Percentiles rank a stretch among this genome's conserved stretches.
phyloP scores from a whole-genome alignment of 2,113 vertebrate species.

The Nansenia antarctica region DNA sequence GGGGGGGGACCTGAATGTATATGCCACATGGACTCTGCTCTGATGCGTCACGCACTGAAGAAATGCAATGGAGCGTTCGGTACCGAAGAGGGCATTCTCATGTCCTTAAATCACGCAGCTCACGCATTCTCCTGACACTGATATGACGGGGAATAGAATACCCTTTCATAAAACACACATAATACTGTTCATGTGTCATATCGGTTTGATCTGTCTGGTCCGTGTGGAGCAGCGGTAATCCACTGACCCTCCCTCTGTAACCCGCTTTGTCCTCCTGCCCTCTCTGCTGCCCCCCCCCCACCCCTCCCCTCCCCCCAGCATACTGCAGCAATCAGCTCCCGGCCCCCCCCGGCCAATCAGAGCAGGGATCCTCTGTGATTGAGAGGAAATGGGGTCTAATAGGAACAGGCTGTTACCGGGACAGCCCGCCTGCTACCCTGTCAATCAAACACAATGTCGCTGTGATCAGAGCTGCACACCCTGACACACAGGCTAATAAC shows the following conservation, averaged over 20 bases:
- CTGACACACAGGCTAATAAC: slow-evolving; percentile 41
- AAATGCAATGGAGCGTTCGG: too few relatives aligned
- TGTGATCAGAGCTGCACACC: slow-evolving; percentile 45
- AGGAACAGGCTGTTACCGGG: slow-evolving; percentile 66
- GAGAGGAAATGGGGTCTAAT: slow-evolving; percentile 73
- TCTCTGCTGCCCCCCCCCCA: not conserved
- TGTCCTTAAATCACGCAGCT: not conserved
- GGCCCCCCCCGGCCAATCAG: slow-evolving; percentile 71
- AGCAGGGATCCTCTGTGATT: slow-evolving; percentile 45
- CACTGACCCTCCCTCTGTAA: slow-evolving; percentile 49
- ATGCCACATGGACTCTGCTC: too few relatives aligned
- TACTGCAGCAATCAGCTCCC: slow-evolving; percentile 61
- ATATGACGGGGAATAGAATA: not conserved
- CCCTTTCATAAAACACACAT: slow-evolving; percentile 10
- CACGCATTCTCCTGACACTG: not conserved
- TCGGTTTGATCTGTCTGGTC: slow-evolving; percentile 27
- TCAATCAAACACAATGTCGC: slow-evolving; percentile 57
- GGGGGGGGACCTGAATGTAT: too few relatives aligned
- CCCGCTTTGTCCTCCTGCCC: slow-evolving; percentile 41
- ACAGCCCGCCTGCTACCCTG: not conserved
- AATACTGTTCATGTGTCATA: slow-evolving; percentile 32
- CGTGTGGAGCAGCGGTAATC: slow-evolving; percentile 32
- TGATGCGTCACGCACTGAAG: too few relatives aligned
- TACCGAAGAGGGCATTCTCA: too few relatives aligned
- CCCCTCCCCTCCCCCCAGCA: slow-evolving; percentile 34